Percentiles rank a stretch among this genome's conserved stretches.
phyloP scores from a whole-genome alignment of 1,140 invertebrate genomes.

The Anagrus nilaparvatae region DNA sequence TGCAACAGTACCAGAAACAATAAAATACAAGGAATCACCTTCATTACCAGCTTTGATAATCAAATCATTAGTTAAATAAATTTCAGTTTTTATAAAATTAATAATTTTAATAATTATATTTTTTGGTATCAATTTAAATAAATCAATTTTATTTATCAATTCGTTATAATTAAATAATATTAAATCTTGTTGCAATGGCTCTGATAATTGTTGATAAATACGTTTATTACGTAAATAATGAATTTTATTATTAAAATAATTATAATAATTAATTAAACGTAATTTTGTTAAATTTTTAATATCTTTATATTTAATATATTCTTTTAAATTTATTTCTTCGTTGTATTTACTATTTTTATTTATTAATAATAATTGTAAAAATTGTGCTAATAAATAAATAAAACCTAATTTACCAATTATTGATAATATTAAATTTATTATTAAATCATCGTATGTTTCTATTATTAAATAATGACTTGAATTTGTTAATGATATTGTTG shows the following conservation, averaged over 20 bases:
- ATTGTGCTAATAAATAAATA: conserved; percentile 23
- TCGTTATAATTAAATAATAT: conserved; percentile 36
- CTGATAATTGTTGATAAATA: conserved; percentile 38
- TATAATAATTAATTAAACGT: conserved; percentile 3
- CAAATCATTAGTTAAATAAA: conserved; percentile 42
- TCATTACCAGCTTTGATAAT: conserved; percentile 37
- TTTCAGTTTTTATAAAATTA: conserved; percentile 30
- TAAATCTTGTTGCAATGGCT: conserved; percentile 37
- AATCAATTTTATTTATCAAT: conserved; percentile 37
- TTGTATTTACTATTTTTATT: neutral
- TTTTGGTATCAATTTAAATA: conserved; percentile 38
- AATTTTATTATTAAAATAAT: conserved; percentile 19
- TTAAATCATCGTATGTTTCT: conserved; percentile 28
- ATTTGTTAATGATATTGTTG: conserved; percentile 25
- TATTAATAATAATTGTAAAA: neutral
- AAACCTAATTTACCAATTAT: conserved; percentile 28
- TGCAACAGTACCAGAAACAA: conserved; percentile 43
- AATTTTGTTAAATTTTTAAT: conserved; percentile 2
- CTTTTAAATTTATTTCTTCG: neutral
- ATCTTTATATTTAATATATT: conserved; percentile 4
- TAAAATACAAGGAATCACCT: conserved; percentile 41
- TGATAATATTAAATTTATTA: conserved; percentile 27
- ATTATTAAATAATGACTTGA: conserved; percentile 28
- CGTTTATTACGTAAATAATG: conserved; percentile 25
- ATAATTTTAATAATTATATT: conserved; percentile 32